Conservation (phyloP, 2,113 vertebrate species). For the Ochotona curzoniae region DNA sequence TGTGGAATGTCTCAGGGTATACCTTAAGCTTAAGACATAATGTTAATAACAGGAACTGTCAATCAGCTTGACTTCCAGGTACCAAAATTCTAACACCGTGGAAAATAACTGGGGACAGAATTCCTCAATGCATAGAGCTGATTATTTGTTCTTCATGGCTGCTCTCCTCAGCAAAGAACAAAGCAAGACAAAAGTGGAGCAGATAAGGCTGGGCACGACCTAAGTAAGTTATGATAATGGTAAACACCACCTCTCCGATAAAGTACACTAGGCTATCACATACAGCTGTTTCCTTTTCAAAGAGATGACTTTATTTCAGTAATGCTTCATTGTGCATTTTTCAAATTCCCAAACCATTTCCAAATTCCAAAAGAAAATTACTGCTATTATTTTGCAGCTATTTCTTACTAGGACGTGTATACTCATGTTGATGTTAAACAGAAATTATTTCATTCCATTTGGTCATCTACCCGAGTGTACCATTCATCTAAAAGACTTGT, state of each 20-base stretch:
- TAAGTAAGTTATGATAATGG: neutral
- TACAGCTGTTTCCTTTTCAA: neutral
- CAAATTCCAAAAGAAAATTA: neutral
- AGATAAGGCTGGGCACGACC: neutral
- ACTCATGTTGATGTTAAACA: conserved; percentile 9
- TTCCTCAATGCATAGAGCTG: neutral
- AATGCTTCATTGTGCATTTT: neutral
- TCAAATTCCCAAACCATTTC: conserved; percentile 31
- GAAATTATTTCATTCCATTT: neutral
- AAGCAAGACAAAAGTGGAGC: neutral
- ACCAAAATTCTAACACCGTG: neutral
- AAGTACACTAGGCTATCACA: neutral
- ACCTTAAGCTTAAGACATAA: neutral
- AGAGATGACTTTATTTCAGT: neutral
- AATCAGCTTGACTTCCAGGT: neutral
- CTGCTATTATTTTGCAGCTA: neutral
- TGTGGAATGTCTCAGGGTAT: neutral
- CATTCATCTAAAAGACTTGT: conserved; percentile 7
- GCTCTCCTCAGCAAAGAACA: neutral
- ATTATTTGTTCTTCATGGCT: neutral
- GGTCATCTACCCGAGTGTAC: neutral
- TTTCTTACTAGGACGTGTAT: neutral
- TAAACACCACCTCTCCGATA: neutral
- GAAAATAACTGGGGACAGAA: neutral
- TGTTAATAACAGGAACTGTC: conserved; percentile 7